Percentiles rank a stretch among this genome's conserved stretches.
Conservation (phyloP, 35 echinoderm and acorn worm species). For the Amphiura filiformis region DNA sequence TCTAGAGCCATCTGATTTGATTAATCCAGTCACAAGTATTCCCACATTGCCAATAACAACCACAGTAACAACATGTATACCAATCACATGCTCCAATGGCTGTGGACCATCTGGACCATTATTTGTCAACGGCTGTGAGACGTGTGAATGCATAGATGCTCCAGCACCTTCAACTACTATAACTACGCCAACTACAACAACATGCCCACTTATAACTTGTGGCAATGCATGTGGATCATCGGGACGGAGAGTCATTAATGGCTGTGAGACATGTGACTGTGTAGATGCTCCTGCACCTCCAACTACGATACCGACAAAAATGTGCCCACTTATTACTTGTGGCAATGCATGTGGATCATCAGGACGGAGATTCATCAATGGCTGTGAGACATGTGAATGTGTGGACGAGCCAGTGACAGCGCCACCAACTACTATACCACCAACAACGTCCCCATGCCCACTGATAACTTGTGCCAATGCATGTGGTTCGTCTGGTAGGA, state of each 20-base stretch:
- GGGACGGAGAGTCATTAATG: background rate
- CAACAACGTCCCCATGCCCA: background rate
- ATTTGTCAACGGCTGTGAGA: background rate
- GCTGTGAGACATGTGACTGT: background rate
- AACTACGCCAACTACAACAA: background rate
- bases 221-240: background rate
- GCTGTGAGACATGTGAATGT: background rate
- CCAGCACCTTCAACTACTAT: background rate
- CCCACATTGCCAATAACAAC: background rate
- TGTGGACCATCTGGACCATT: background rate
- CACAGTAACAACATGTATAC: background rate
- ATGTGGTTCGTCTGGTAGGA: background rate
- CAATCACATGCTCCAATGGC: background rate
- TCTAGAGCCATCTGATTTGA: no score
- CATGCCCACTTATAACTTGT: background rate
- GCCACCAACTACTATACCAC: background rate
- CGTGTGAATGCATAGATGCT: background rate
- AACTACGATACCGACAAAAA: background rate
- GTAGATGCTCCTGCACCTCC: background rate
- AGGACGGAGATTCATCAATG: background rate
- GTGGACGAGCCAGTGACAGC: background rate
- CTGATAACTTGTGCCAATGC: background rate
- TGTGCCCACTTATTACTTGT: background rate
- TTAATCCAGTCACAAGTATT: background rate
- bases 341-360: background rate